These are phyloP conservation scores for Drosophila suboccidentalis DNA, from an alignment of 2,888 invertebrate species.

Conservation along the genomic window DNA sequence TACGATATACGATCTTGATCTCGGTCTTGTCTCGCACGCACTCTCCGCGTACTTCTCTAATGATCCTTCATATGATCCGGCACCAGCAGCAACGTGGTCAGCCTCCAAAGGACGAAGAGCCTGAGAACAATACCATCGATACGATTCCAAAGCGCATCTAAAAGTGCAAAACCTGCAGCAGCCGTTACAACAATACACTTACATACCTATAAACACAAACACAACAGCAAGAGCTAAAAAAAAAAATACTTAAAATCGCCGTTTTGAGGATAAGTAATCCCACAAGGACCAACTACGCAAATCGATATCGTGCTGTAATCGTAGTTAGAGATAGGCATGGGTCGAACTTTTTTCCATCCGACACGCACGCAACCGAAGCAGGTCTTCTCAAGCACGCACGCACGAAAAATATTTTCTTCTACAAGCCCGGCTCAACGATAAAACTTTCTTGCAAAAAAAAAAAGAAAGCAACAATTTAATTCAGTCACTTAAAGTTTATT, in stretches of 20 bases:
- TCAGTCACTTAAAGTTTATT: no score
- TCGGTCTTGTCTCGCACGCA: background rate
- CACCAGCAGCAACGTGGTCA: slow-evolving; percentile 80
- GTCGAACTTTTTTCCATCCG: no score
- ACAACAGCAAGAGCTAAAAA: background rate
- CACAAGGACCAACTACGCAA: slow-evolving; percentile 39
- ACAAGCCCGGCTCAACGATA: no score
- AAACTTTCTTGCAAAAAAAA: no score
- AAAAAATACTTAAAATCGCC: background rate
- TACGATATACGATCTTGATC: slow-evolving; percentile 21
- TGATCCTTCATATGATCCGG: background rate
- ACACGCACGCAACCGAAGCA: no score
- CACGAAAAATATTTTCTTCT: no score
- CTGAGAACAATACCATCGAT: slow-evolving; percentile 81
- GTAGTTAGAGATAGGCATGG: no score
- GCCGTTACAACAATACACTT: slow-evolving; percentile 37
- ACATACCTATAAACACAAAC: slow-evolving; percentile 31
- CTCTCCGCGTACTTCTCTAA: background rate
- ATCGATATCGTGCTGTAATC: slow-evolving; percentile 11
- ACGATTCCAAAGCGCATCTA: slow-evolving; percentile 82
- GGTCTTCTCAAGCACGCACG: no score
- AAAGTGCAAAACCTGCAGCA: slow-evolving; percentile 42
- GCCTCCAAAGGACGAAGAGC: slow-evolving; percentile 84
- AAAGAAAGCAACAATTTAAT: no score
- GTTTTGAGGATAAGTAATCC: background rate